A percentile compares a stretch with the other conserved stretches of the same genome.
Evolutionary conservation across 2,888 invertebrate genomes (phyloP).

Genomic region (Halocaridina rubra): DNA sequence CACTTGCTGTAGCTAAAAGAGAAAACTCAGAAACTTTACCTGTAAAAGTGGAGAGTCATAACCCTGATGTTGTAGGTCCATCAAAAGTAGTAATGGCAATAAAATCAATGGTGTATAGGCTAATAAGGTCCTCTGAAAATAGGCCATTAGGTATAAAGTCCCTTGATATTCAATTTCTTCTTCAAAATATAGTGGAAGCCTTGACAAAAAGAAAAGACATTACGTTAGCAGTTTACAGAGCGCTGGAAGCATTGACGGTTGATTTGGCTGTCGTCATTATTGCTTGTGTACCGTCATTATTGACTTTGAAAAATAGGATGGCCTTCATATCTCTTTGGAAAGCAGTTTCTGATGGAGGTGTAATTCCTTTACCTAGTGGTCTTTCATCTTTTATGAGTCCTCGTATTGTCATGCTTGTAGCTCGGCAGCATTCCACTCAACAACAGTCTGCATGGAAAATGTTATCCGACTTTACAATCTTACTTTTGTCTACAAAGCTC

Average conservation of each 20-base stretch:
- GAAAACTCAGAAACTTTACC: neutral
- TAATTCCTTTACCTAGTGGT: constrained; percentile 20
- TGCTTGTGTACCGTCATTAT: constrained; percentile 21
- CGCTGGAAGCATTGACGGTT: constrained; percentile 22
- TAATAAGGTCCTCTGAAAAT: too few relatives aligned
- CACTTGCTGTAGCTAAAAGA: neutral
- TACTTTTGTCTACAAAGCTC: constrained; percentile 71
- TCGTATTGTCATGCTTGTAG: constrained; percentile 42
- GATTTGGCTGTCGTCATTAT: constrained; percentile 37
- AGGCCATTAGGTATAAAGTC: too few relatives aligned
- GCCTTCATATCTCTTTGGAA: constrained; percentile 25
- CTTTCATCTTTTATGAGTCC: constrained; percentile 27
- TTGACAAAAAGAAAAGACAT: constrained; percentile 31
- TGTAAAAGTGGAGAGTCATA: neutral
- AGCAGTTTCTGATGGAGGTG: neutral
- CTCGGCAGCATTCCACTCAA: constrained; percentile 3
- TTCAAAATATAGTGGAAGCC: neutral
- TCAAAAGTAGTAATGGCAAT: too few relatives aligned
- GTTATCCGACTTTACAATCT: constrained; percentile 11
- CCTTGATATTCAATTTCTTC: too few relatives aligned
- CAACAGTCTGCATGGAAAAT: constrained; percentile 32
- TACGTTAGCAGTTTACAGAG: constrained; percentile 7
- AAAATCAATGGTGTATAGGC: too few relatives aligned
- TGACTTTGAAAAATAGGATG: constrained; percentile 10
- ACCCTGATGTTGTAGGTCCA: neutral